Conservation (phyloP, 2,888 invertebrate genomes). For the Miltochrista miniata region DNA sequence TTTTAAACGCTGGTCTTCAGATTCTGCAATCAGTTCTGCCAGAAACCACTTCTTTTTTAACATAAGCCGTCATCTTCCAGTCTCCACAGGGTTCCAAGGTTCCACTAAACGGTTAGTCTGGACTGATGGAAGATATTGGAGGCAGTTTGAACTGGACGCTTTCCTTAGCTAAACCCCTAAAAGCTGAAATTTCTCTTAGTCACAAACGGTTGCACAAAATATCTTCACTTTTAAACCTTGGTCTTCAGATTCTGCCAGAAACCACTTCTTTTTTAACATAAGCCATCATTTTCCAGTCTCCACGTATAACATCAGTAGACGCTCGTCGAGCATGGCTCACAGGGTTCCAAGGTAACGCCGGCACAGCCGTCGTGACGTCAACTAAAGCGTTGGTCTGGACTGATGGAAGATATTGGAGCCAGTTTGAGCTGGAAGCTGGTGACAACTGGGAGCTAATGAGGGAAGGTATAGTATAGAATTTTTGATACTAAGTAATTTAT, state of each 20-base stretch:
- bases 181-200: too few species aligned
- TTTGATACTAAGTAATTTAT: too few species aligned
- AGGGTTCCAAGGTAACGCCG: slow-evolving; percentile 95
- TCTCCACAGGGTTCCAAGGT: slow-evolving; percentile 97
- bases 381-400: slow-evolving; percentile 94
- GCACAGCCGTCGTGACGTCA: slow-evolving; percentile 92
- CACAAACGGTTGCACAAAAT: too few species aligned
- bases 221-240: too few species aligned
- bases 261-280: too few species aligned
- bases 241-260: too few species aligned
- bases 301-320: slow-evolving; percentile 94
- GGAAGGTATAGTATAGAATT: slow-evolving; percentile 58
- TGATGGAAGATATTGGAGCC: slow-evolving; percentile 97
- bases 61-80: too few species aligned
- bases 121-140: slow-evolving; percentile 99
- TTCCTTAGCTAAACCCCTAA: too few species aligned
- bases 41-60: too few species aligned
- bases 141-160: slow-evolving; percentile 93
- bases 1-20: too few species aligned
- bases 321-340: slow-evolving; percentile 92
- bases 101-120: too few species aligned
- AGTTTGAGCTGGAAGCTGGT: slow-evolving; percentile 93
- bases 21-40: too few species aligned
- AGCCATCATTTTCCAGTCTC: slow-evolving; percentile 88
- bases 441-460: slow-evolving; percentile 95